Evolutionary conservation across 2,797 vertebrate genomes (phyloP).

Genomic region (Pseudochirops cupreus): DNA sequence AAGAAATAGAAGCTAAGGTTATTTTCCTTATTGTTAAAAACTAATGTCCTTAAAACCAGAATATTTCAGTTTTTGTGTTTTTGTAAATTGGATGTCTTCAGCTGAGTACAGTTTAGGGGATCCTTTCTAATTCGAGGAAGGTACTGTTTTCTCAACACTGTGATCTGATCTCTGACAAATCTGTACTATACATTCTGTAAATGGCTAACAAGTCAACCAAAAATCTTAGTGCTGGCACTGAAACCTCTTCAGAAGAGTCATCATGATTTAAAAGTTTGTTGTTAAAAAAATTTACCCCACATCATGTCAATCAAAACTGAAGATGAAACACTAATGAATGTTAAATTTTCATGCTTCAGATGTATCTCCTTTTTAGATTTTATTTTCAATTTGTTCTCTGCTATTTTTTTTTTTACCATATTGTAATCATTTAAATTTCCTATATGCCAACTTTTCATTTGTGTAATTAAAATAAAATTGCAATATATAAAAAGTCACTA

Average conservation of each 20-base stretch:
- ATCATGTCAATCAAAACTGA: conserved; percentile 85
- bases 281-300: conserved; percentile 78
- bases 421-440: conserved; percentile 94
- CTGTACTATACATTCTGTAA: conserved; percentile 81
- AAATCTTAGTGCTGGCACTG: conserved; percentile 90
- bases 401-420: conserved; percentile 89
- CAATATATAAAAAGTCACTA: conserved; percentile 86
- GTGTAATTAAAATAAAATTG: conserved; percentile 98
- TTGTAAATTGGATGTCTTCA: conserved; percentile 84
- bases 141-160: conserved; percentile 88
- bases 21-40: conserved; percentile 76
- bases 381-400: conserved; percentile 90
- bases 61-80: conserved; percentile 81
- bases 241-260: conserved; percentile 86
- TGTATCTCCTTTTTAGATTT: conserved; percentile 87
- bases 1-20: conserved; percentile 80
- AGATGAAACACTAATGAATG: conserved; percentile 86
- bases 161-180: conserved; percentile 87
- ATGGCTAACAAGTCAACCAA: conserved; percentile 85
- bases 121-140: conserved; percentile 82
- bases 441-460: conserved; percentile 96
- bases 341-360: conserved; percentile 84
- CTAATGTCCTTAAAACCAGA: conserved; percentile 74
- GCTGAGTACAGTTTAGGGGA: conserved; percentile 84
- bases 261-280: conserved; percentile 84